Percentiles rank a stretch among this genome's conserved stretches.
Conservation (phyloP, 2,888 invertebrate species). For the Marasmarcha lunaedactyla region DNA sequence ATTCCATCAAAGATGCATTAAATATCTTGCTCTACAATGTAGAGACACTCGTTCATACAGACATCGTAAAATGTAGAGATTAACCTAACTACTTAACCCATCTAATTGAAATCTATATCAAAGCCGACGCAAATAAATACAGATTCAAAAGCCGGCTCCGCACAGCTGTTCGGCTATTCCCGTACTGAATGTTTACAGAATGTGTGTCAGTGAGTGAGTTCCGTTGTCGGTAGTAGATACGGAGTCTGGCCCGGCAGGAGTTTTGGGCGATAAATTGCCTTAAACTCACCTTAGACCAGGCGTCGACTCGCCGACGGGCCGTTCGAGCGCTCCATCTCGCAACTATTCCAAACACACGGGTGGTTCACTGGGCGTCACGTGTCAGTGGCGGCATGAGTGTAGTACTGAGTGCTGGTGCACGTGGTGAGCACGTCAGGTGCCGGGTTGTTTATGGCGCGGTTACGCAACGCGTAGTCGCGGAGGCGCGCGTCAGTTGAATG, state of each 20-base stretch:
- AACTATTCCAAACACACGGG: conserved; percentile 50
- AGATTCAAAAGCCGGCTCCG: not conserved
- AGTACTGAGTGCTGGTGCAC: conserved; percentile 44
- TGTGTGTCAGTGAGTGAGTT: conserved; percentile 2
- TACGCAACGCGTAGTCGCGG: conserved; percentile 69
- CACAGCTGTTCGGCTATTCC: not conserved
- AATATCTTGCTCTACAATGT: too few species aligned
- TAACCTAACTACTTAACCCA: not conserved
- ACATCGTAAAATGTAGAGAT: not conserved
- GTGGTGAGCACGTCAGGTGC: conserved; percentile 30
- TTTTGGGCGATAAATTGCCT: conserved; percentile 57
- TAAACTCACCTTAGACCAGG: conserved; percentile 64
- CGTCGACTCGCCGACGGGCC: conserved; percentile 59
- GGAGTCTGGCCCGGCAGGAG: not conserved
- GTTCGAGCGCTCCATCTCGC: conserved; percentile 56
- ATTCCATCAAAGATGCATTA: too few species aligned
- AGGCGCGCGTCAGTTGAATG: conserved; percentile 69
- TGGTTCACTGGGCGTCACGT: conserved; percentile 64
- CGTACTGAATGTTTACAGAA: not conserved
- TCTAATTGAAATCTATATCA: conserved; percentile 1
- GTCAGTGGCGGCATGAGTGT: conserved; percentile 61
- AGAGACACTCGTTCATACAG: too few species aligned
- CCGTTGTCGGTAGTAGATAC: not conserved
- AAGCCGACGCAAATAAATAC: too few species aligned
- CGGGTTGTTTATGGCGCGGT: conserved; percentile 65